These are phyloP conservation scores for Hemiprocne comata DNA, from an alignment of 2,113 vertebrate species.

Conservation along the genomic window DNA sequence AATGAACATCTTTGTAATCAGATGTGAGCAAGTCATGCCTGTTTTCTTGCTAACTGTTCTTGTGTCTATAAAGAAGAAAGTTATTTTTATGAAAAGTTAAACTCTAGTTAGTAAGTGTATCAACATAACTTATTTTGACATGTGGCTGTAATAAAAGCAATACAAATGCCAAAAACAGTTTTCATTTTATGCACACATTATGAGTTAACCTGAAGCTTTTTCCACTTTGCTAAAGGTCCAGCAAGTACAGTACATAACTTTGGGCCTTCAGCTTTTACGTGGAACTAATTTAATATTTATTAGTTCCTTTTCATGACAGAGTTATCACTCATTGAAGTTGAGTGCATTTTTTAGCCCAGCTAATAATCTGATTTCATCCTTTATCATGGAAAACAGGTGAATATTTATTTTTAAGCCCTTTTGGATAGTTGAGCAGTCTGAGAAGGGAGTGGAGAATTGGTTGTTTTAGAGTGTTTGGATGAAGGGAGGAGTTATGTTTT, in stretches of 20 bases:
- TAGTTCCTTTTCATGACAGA: neutral
- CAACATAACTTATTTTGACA: conserved; percentile 11
- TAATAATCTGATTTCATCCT: neutral
- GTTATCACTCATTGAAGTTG: neutral
- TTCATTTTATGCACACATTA: conserved; percentile 18
- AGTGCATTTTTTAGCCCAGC: neutral
- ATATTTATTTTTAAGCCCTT: neutral
- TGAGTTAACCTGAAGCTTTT: conserved; percentile 47
- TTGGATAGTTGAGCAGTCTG: neutral
- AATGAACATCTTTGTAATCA: neutral
- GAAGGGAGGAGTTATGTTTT: conserved; percentile 42
- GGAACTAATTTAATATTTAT: conserved; percentile 39
- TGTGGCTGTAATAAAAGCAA: conserved; percentile 26
- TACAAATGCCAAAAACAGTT: conserved; percentile 7
- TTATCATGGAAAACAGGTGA: neutral
- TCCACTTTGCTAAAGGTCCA: neutral
- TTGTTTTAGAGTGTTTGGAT: neutral
- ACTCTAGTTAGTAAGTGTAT: neutral
- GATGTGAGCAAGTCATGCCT: neutral
- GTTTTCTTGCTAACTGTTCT: neutral
- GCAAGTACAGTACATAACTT: neutral
- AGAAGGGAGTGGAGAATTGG: neutral
- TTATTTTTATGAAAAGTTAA: conserved; percentile 12
- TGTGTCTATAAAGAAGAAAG: neutral
- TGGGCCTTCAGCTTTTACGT: conserved; percentile 5